Evolutionary conservation across 1,140 invertebrate genomes (phyloP).

Genomic region (Colletes latitarsis): DNA sequence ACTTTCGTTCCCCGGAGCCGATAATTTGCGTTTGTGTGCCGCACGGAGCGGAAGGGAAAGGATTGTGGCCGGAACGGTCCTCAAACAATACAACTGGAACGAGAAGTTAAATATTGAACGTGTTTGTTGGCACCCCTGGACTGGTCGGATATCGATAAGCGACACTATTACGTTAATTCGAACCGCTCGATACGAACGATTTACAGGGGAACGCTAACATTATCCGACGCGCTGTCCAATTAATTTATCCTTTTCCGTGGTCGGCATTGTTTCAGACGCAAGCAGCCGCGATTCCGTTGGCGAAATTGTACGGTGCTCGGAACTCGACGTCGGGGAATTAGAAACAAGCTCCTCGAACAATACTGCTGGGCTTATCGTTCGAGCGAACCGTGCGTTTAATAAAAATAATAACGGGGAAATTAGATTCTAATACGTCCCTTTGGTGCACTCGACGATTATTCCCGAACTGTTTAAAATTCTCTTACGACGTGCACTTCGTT

Average conservation of each 20-base stretch:
- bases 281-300: background rate
- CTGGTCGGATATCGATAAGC: background rate
- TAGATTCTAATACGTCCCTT: too few relatives aligned
- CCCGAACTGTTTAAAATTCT: background rate
- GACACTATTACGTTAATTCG: background rate
- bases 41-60: background rate
- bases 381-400: too few relatives aligned
- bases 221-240: background rate
- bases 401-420: too few relatives aligned
- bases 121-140: constrained; percentile 5
- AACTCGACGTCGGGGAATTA: background rate
- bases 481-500: constrained; percentile 12
- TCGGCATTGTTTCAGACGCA: background rate
- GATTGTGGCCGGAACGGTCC: background rate
- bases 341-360: too few relatives aligned
- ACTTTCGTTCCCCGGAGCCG: background rate
- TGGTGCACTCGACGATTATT: too few relatives aligned
- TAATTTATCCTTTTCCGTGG: background rate
- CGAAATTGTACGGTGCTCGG: background rate
- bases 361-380: too few relatives aligned
- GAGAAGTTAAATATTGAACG: constrained; percentile 41
- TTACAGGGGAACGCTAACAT: background rate
- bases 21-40: constrained; percentile 18
- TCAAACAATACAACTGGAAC: constrained; percentile 24
- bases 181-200: background rate